Evolutionary conservation across 2,797 vertebrate species (phyloP), one percentile per base, ranked within the genome.

Genomic region (Crenichthys baileyi): DNA sequence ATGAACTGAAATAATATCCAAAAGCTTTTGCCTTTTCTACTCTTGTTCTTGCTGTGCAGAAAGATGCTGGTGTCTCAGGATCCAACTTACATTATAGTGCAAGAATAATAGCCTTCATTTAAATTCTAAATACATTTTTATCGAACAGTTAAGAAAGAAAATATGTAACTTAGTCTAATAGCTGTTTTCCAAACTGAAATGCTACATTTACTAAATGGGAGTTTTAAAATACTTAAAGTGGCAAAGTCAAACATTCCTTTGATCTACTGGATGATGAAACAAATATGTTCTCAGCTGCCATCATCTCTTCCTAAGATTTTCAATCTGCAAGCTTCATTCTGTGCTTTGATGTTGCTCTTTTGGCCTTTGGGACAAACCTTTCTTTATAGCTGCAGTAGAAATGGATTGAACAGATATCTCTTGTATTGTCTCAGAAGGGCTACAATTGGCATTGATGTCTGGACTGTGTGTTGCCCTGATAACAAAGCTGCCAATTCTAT

Each of bases 361-460:
- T 76, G 41, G 80, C 86, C 63, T 55, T 58, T 15, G 63, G 81
- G 83, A 77, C 60, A 24, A 26, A 73, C 67, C 63, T 85, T 83
- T 90, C 36, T 86, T 92, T 65, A 89, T 74, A 9, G 36, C 56
- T 48, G 4, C 77, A 67, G 80, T 36, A 82, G 90, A 89, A 89
- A 84, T 87, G 86, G 86, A 91, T 80, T 72, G 77, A 85, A 83
- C 72, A 74, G 87, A 36, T 36, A 36, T 36, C 36, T 48, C 73
- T 73, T 77, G 82, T 75, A 72, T 89, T 93, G 87, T 93, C 87
- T 79, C 79, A 68, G 68, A 84, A 36, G 81, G 86, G 91, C 90
- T 92, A 90, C 85, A 88, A 77, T 65, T 26, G 72, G 60, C 88
- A 86, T 39, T 84, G 85, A 84, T 82, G 76, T 87, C 75, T 82